Evolutionary conservation across 1,140 invertebrate genomes (phyloP), one percentile per base, ranked within the genome.

Genomic region (Nautilus pompilius): DNA sequence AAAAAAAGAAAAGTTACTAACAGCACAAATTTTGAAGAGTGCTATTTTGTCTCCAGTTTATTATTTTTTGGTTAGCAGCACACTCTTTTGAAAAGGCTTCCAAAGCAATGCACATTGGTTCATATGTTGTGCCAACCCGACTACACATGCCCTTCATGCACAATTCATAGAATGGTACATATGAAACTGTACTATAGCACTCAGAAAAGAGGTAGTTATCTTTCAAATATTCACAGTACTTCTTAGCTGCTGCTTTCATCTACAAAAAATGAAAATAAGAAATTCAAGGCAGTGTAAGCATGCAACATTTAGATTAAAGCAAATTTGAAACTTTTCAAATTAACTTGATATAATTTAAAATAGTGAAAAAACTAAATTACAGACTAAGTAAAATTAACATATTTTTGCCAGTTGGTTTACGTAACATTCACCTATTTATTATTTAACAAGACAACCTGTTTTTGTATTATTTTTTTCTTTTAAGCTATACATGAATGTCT

Each of bases 81-180:
- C 94, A 96, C 70, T 90, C 89, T 69, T 93, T 88, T n/a, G 92
- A 91, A 80, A 95, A 96, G 2, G 91, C 90, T 0, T 92, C 90
- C 24, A 96, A 83, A 1, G 93, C 91, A 0, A 93, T 93, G 77
- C 94, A 96, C 0, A 95, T 79, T 80, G 93, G 96, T 61, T 92
- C 90, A 76, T 10, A 22, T 5, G 26, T 53, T 17, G 26, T 53
- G 24, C 15, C n/a, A 20, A 28, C 4, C 26, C 26, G 17, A 5
- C 24, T 53, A 24, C 49, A 53, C 49, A 53, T 53, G 26, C 29
- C 49, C 29, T 28, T 17, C 49, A 53, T 53, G 17, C 49, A 53
- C 26, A 53, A 24, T 13, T 53, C 49, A 28, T 53, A 53, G 6
- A 53, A 53, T 24, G 29, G 29, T 17, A 28, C 24, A 24, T 17